Evolutionary conservation across 2,797 vertebrate genomes (phyloP).

Genomic region (Amblyraja radiata): DNA sequence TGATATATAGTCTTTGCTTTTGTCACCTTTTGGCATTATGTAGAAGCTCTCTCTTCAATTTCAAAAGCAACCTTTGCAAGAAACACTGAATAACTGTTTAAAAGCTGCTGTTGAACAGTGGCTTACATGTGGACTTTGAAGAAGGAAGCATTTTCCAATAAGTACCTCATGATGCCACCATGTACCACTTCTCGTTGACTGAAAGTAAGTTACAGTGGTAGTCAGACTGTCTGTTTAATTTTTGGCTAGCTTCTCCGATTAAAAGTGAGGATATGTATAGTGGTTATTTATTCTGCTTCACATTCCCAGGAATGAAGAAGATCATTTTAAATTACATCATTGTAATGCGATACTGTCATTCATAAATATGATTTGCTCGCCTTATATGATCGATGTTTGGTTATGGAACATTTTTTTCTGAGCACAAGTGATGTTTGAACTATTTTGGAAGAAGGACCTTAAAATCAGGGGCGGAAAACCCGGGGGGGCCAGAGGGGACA

Average conservation of each 20-base stretch:
- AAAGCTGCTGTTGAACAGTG: no score
- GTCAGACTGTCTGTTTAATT: neutral
- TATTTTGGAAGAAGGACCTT: neutral
- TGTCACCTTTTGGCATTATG: no score
- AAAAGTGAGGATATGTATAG: neutral
- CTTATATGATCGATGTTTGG: neutral
- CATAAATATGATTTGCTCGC: neutral
- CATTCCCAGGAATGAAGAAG: neutral
- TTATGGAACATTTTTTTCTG: neutral
- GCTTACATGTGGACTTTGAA: neutral
- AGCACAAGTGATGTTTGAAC: no score
- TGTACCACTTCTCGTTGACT: neutral
- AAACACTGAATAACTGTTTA: no score
- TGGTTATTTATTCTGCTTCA: neutral
- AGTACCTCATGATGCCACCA: neutral
- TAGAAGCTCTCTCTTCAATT: no score
- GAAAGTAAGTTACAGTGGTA: neutral
- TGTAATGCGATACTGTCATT: neutral
- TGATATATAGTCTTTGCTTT: no score
- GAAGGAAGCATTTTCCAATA: neutral
- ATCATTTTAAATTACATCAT: neutral
- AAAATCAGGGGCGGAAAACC: no score
- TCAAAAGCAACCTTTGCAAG: no score
- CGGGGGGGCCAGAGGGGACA: no score
- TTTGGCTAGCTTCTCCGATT: neutral